Percentiles rank a stretch among this genome's conserved stretches.
phyloP scores from a whole-genome alignment of 2,113 vertebrate genomes.

The Gymnarchus niloticus region DNA sequence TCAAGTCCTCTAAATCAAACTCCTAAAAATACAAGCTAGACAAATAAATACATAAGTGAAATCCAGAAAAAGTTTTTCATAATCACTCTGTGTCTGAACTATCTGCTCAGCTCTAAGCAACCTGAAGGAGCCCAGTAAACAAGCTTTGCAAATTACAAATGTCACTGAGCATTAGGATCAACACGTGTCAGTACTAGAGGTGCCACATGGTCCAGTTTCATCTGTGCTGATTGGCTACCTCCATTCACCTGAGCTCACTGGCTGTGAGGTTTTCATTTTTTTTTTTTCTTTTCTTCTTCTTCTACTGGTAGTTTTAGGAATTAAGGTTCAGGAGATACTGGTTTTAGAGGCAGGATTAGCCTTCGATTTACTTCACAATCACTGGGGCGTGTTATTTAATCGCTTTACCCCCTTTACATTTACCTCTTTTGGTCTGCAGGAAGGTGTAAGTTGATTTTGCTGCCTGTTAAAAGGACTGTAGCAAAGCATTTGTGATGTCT shows the following conservation, averaged over 20 bases:
- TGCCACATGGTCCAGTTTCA: background rate
- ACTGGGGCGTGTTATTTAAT: slow-evolving; percentile 43
- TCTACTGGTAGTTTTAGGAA: slow-evolving; percentile 36
- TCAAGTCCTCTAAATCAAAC: background rate
- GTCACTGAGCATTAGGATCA: no score
- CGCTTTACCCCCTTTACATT: slow-evolving; percentile 48
- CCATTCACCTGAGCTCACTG: slow-evolving; percentile 31
- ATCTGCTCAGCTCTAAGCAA: background rate
- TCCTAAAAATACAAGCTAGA: background rate
- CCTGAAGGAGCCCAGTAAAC: background rate
- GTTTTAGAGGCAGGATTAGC: slow-evolving; percentile 46
- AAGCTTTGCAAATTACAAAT: background rate
- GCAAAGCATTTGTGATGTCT: slow-evolving; percentile 18
- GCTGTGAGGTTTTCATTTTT: no score
- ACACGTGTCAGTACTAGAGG: background rate
- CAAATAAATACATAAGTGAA: background rate
- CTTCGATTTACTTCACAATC: slow-evolving; percentile 39
- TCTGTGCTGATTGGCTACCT: no score
- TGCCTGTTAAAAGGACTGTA: slow-evolving; percentile 15
- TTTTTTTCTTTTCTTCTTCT: slow-evolving; percentile 22
- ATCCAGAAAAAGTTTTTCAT: background rate
- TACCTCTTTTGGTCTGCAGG: slow-evolving; percentile 36
- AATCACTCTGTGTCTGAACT: background rate
- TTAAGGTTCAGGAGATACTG: slow-evolving; percentile 39
- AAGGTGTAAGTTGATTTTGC: slow-evolving; percentile 26